A percentile compares a stretch with the other conserved stretches of the same genome.
These are phyloP conservation scores for Calyptommatus sinebrachiatus DNA, from an alignment of 2,113 vertebrate genomes.

Conservation along the genomic window DNA sequence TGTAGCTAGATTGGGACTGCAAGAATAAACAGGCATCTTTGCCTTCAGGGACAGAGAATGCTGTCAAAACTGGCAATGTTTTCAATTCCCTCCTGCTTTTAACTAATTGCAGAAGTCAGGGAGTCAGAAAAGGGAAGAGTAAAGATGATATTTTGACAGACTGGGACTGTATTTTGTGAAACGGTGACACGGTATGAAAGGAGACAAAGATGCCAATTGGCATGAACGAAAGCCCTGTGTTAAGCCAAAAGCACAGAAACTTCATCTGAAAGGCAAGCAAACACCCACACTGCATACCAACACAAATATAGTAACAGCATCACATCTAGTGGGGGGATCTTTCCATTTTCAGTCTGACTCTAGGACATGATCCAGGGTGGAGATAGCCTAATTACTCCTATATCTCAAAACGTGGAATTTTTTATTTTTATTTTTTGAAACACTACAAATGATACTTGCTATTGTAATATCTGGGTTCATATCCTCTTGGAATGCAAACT, in stretches of 20 bases:
- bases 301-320: neutral
- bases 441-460: neutral
- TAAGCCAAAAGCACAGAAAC: slow-evolving; percentile 46
- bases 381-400: neutral
- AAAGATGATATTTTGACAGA: slow-evolving; percentile 29
- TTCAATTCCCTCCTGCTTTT: slow-evolving; percentile 56
- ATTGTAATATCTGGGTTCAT: neutral
- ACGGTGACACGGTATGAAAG: slow-evolving; percentile 47
- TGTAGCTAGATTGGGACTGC: slow-evolving; percentile 36
- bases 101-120: slow-evolving; percentile 53
- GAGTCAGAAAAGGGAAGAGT: slow-evolving; percentile 31
- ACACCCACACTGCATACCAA: neutral
- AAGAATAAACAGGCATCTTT: slow-evolving; percentile 59
- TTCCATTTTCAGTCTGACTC: too few species aligned
- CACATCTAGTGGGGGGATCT: neutral
- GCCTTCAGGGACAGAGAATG: slow-evolving; percentile 40
- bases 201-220: slow-evolving; percentile 47
- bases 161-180: slow-evolving; percentile 44
- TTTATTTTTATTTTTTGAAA: neutral
- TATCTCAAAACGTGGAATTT: neutral
- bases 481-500: neutral
- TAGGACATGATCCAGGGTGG: too few species aligned
- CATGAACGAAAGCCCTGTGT: slow-evolving; percentile 32
- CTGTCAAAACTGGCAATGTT: slow-evolving; percentile 58
- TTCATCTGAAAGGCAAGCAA: neutral